A percentile compares a stretch with the other conserved stretches of the same genome.
phyloP scores from a whole-genome alignment of 1,140 invertebrate species.

The Papilio aristodemus region DNA sequence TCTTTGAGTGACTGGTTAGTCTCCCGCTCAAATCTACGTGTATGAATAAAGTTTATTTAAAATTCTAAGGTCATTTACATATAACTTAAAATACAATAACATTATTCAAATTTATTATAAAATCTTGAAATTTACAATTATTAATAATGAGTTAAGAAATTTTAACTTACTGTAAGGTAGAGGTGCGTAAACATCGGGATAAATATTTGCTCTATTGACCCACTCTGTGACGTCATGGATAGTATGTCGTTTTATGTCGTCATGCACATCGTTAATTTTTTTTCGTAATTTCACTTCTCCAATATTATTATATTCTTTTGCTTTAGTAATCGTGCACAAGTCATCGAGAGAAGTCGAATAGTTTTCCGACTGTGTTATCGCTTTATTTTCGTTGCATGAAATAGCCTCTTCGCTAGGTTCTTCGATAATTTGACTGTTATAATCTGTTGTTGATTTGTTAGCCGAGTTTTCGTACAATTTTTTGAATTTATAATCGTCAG shows the following conservation, averaged over 20 bases:
- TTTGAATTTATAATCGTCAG: constrained; percentile 70
- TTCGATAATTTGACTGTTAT: background rate
- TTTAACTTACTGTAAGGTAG: constrained; percentile 71
- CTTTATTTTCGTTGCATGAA: constrained; percentile 9
- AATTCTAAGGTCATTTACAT: background rate
- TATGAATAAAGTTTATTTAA: background rate
- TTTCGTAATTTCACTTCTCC: constrained; percentile 35
- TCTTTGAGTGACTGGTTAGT: constrained; percentile 18
- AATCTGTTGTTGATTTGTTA: constrained; percentile 4
- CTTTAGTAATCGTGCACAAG: constrained; percentile 24
- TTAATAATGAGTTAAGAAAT: background rate
- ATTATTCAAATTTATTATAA: too few species aligned
- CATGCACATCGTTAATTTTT: constrained; percentile 35
- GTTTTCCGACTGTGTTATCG: background rate
- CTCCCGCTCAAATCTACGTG: constrained; percentile 14
- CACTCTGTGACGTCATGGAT: constrained; percentile 64
- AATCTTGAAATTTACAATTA: constrained; percentile 9
- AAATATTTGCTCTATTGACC: constrained; percentile 67
- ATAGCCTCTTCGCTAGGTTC: background rate
- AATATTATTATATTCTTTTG: constrained; percentile 1
- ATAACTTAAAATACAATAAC: background rate
- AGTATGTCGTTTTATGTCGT: constrained; percentile 56
- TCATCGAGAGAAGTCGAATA: constrained; percentile 33
- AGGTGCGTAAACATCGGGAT: constrained; percentile 74
- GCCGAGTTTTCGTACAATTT: constrained; percentile 51